A percentile compares a stretch with the other conserved stretches of the same genome.
phyloP scores from a whole-genome alignment of 2,797 vertebrate genomes.

The Selene dorsalis region DNA sequence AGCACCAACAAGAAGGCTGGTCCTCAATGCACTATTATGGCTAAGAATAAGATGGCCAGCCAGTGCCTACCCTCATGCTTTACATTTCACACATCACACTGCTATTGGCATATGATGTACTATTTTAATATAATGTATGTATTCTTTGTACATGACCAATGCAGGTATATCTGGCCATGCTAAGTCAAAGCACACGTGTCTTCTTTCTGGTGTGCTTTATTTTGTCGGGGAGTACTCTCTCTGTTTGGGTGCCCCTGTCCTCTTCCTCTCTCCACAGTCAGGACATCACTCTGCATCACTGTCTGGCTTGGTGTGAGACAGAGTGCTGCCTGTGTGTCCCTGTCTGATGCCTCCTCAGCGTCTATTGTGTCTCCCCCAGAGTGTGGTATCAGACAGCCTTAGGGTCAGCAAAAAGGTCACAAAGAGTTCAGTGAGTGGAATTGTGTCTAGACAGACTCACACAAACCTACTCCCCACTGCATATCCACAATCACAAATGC shows the following conservation, averaged over 20 bases:
- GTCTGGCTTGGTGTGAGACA: conserved; percentile 58
- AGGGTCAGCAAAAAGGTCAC: conserved; percentile 66
- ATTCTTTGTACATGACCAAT: conserved; percentile 7
- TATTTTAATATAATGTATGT: background rate
- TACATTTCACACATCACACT: conserved; percentile 19
- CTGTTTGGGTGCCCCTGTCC: conserved; percentile 47
- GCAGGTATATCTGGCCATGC: conserved; percentile 21
- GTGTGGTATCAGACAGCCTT: conserved; percentile 62
- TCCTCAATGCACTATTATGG: conserved; percentile 48
- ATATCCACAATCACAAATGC: conserved; percentile 13
- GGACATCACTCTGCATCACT: conserved; percentile 56
- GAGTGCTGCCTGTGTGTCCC: conserved; percentile 47
- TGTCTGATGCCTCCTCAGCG: conserved; percentile 69
- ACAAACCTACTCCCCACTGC: conserved; percentile 12
- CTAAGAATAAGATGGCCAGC: conserved; percentile 55
- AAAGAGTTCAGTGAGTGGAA: conserved; percentile 65
- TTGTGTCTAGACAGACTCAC: conserved; percentile 59
- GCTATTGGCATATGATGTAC: background rate
- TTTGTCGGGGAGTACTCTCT: conserved; percentile 15
- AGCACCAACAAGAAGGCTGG: conserved; percentile 64
- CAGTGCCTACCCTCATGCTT: conserved; percentile 23
- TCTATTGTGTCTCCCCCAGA: conserved; percentile 65
- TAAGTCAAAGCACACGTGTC: background rate
- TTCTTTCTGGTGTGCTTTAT: conserved; percentile 5
- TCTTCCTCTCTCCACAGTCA: conserved; percentile 44